Evolutionary conservation across 2,797 vertebrate genomes (phyloP), one percentile per base, ranked within the genome.

Genomic region (Okamejei kenojei): DNA sequence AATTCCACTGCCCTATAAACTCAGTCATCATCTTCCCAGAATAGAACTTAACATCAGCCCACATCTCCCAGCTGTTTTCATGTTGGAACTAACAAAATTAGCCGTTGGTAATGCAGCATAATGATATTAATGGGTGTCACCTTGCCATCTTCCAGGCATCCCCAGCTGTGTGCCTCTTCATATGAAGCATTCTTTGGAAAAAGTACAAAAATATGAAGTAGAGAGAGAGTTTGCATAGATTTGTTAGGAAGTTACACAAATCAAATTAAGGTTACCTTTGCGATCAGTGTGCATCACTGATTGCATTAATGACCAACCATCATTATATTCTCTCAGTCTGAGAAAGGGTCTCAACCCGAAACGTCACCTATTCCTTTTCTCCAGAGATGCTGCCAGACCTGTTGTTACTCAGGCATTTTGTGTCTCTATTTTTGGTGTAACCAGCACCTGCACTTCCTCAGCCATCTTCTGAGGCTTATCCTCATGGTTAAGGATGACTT

Each of bases 41-140:
- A 23, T 1, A 84, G 81, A 10, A 58, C 21, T 61, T 84, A 73
- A 61, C 54, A 84, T 61, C 81, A 58, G 45, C 9, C 29, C 45
- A 58, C 54, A 61, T 84, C 81, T 61, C 54, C 81, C 54, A 84
- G 81, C 81, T 61, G 54, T 84, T 61, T 61, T 84, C 79, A 80
- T 21, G 38, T 38, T 80, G 21, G 79, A 80, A 80, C 35, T 80
- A 21, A 80, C 79, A 80, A 38, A 80, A 38, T 80, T 80, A 45
- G 79, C 79, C 23, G 79, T 23, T 21, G 17, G 17, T 38, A 80
- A 80, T 45, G 19, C 19, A 45, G 79, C 35, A 45, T 80, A 45
- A 80, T 80, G 19, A 45, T 80, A 80, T 45, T 45, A 80, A 80
- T 45, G 78, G 17, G 21, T 80, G 35, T 45, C 79, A 80, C 35